Percentiles rank a stretch among this genome's conserved stretches.
Evolutionary conservation across 2,113 vertebrate genomes (phyloP).

Genomic region (Andinoacara biseriatus): DNA sequence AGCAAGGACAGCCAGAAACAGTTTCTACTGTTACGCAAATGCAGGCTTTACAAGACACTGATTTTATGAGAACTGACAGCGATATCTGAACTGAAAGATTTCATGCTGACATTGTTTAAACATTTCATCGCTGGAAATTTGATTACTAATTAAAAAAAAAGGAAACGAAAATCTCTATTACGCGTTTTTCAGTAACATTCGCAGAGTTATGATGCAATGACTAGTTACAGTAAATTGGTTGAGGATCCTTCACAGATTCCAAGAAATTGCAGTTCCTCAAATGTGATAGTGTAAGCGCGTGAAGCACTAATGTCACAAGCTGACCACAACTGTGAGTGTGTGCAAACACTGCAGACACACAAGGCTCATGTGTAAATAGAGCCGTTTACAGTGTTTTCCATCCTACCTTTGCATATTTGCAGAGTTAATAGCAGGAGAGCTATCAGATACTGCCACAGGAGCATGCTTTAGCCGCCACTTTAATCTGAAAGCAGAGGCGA

Average conservation of each 20-base stretch:
- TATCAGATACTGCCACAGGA: slow-evolving; percentile 53
- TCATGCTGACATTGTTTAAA: neutral
- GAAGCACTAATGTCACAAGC: neutral
- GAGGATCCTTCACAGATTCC: neutral
- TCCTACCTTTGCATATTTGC: slow-evolving; percentile 59
- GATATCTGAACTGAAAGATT: neutral
- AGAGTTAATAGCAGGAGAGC: slow-evolving; percentile 46
- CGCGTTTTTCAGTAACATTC: neutral
- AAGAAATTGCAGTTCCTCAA: slow-evolving; percentile 42
- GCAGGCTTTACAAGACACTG: neutral
- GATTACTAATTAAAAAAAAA: neutral
- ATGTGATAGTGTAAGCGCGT: neutral
- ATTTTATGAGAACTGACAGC: neutral
- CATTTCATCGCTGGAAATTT: neutral
- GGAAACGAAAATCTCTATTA: neutral
- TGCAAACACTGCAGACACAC: neutral
- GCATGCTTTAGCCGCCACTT: slow-evolving; percentile 54
- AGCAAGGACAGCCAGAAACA: no score
- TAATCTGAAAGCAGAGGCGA: slow-evolving; percentile 8
- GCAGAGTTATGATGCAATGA: neutral
- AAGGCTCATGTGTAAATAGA: neutral
- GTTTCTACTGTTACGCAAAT: neutral
- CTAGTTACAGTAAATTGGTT: neutral
- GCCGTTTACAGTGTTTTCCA: neutral
- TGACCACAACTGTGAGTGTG: neutral